Base-by-base conservation (phyloP, 2,113 vertebrate genomes). In the Pleuronectes platessa region DNA sequence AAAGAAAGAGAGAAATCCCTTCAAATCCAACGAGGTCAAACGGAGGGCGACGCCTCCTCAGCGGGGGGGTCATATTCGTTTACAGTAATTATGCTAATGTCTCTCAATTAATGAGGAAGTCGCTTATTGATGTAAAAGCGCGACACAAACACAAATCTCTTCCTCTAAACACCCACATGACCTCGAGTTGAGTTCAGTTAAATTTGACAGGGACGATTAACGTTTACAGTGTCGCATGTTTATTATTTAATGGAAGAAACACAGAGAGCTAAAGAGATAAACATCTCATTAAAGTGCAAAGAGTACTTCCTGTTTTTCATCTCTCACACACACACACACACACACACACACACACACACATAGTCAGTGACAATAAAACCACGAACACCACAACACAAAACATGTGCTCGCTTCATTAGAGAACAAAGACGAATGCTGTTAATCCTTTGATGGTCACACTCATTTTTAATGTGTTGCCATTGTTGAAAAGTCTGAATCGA, bases 381-480 rank as follows among this genome's bases (percentile, higher is more conserved):
- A 18, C 1, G 12, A 27, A 14, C 0, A 21, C 62, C 20, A 20
- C 5, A 23, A 49, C 0, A 35, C 2, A 2, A 53, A 65, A 78
- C 71, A 55, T 55, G 61, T 49, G n/a, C 63, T 77, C 24, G 53
- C 65, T 74, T 71, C 69, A 26, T 74, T 55, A 24, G 24, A 61
- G 23, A 61, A 60, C 74, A 73, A 70, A 68, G 61, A 68, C 37
- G 47, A 58, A 40, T 6, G 5, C 54, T 12, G 11, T 56, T 51
- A 51, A 59, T 40, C 51, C 47, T 2, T 18, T 12, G 14, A 58
- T 21, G 73, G n/a, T 12, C 26, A 2, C n/a, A 21, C 7, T 37
- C 9, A 1, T 12, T 21, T 42, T 0, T 18, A 55, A 61, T 2
- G 31, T 0, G 35, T 61, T 5, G 20, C 62, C 4, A 47, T 69